A percentile compares a stretch with the other conserved stretches of the same genome.
phyloP scores from a whole-genome alignment of 2,888 invertebrate genomes.

The Syrista parreyssii region DNA sequence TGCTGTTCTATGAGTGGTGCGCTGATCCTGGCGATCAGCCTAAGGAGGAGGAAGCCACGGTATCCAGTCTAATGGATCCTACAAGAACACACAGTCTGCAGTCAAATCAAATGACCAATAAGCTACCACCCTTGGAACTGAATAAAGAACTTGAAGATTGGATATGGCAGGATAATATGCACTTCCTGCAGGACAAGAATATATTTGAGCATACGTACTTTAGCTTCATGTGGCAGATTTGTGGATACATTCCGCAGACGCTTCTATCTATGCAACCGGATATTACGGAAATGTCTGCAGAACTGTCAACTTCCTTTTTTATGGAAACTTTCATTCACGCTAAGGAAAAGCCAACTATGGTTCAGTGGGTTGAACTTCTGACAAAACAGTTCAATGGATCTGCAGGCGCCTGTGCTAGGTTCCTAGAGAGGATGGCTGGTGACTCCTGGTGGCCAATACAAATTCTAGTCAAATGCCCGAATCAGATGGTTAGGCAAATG shows the following conservation, averaged over 20 bases:
- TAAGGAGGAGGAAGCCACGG: conserved; percentile 59
- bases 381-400: conserved; percentile 96
- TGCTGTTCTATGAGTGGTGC: conserved; percentile 94
- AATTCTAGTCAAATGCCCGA: conserved; percentile 94
- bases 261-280: conserved; percentile 82
- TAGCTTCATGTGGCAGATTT: conserved; percentile 97
- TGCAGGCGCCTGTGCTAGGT: conserved; percentile 90
- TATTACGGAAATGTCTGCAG: conserved; percentile 86
- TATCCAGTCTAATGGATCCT: conserved; percentile 50
- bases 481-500: conserved; percentile 97
- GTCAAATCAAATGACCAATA: conserved; percentile 7
- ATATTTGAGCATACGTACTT: conserved; percentile 97
- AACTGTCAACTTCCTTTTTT: conserved; percentile 93
- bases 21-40: conserved; percentile 61
- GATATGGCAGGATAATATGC: conserved; percentile 98
- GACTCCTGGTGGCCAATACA: conserved; percentile 96
- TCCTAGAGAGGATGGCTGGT: conserved; percentile 91
- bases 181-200: conserved; percentile 93
- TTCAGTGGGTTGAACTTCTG: conserved; percentile 94
- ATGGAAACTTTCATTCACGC: conserved; percentile 97
- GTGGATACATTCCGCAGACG: conserved; percentile 92
- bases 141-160: conserved; percentile 89
- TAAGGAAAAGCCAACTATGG: conserved; percentile 97
- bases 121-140: conserved; percentile 69
- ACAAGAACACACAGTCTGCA: conserved; percentile 21